phyloP scores from a whole-genome alignment of 2,797 vertebrate species.

The Danio aesculapii region DNA sequence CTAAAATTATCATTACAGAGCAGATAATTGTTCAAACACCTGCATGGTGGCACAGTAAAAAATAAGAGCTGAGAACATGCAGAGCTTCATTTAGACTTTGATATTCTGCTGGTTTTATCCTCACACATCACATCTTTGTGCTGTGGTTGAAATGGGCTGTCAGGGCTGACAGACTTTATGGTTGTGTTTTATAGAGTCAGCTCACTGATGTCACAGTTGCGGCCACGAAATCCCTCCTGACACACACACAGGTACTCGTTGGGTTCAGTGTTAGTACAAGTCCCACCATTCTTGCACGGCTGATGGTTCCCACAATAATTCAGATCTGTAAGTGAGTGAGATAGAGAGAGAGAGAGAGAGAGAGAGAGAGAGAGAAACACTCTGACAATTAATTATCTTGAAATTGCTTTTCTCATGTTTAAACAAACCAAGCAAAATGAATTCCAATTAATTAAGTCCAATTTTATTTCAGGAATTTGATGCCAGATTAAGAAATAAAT shows the following conservation, averaged over 20 bases:
- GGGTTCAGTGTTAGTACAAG: slow-evolving; percentile 84
- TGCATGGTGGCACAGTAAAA: background rate
- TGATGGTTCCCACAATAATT: slow-evolving; percentile 86
- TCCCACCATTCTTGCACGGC: slow-evolving; percentile 82
- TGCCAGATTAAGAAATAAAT: too few species aligned
- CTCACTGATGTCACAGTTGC: slow-evolving; percentile 84
- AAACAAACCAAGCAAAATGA: background rate
- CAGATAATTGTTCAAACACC: background rate
- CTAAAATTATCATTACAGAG: slow-evolving; percentile 3
- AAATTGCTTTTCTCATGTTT: background rate
- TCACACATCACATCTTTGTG: background rate
- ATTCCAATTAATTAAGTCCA: background rate
- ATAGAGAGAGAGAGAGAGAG: background rate
- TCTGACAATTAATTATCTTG: background rate
- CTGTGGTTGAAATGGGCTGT: background rate
- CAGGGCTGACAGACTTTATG: background rate
- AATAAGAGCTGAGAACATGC: background rate
- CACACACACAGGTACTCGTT: slow-evolving; percentile 85
- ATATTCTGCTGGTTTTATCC: background rate
- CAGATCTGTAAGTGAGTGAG: slow-evolving; percentile 71
- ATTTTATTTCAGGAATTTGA: too few species aligned
- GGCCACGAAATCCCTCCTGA: slow-evolving; percentile 80
- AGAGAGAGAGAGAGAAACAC: background rate
- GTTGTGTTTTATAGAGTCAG: slow-evolving; percentile 12
- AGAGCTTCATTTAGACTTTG: background rate